phyloP scores from a whole-genome alignment of 92 coral and sea anemone species.

The Epizoanthus ramosus region DNA sequence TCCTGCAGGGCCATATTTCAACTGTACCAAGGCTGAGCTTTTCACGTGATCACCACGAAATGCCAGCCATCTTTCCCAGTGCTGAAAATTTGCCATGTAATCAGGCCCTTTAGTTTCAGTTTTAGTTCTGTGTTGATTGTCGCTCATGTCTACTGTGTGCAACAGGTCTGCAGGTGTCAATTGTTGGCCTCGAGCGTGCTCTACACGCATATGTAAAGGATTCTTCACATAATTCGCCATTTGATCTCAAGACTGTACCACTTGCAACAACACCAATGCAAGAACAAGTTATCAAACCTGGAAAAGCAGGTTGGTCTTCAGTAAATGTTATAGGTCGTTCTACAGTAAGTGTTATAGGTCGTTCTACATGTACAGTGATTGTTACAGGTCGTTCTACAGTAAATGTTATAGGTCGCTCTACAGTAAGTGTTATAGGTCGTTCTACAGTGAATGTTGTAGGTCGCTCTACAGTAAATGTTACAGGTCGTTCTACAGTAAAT shows the following conservation, averaged over 20 bases:
- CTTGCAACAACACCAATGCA: slow-evolving; percentile 99
- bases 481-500: too few species aligned
- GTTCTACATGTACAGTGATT: too few species aligned
- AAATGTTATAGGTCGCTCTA: slow-evolving; percentile 56
- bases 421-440: background rate
- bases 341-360: background rate
- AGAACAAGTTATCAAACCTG: slow-evolving; percentile 95
- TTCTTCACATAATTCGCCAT: slow-evolving; percentile 80
- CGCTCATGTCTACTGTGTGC: background rate
- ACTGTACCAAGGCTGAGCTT: too few species aligned
- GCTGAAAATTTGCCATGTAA: too few species aligned
- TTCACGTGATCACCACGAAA: too few species aligned
- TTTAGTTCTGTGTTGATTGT: background rate
- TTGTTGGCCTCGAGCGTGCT: slow-evolving; percentile 95
- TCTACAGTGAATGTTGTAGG: background rate
- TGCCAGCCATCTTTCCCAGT: too few species aligned
- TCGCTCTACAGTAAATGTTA: too few species aligned
- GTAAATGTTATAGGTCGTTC: slow-evolving; percentile 59
- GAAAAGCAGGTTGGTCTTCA: slow-evolving; percentile 77
- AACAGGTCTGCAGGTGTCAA: slow-evolving; percentile 96
- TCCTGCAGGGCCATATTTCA: too few species aligned
- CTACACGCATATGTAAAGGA: slow-evolving; percentile 96
- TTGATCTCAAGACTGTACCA: slow-evolving; percentile 98
- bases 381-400: too few species aligned
- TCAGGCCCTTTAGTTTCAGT: too few species aligned